These are phyloP conservation scores for Yponomeuta evonymella DNA, from an alignment of 2,888 invertebrate species.

Conservation along the genomic window DNA sequence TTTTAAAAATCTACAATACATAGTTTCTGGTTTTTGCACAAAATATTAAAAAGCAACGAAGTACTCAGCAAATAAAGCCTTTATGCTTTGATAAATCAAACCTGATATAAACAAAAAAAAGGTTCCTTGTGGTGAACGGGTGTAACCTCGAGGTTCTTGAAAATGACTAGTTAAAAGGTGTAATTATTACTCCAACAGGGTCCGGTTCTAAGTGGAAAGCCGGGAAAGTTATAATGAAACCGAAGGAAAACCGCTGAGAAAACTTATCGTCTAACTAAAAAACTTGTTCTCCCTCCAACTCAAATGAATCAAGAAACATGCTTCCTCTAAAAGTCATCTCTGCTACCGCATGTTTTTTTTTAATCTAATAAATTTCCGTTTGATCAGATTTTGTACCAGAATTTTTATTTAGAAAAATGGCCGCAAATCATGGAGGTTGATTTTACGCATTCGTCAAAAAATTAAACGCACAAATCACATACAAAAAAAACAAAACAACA, in stretches of 20 bases:
- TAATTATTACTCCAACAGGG: slow-evolving; percentile 8
- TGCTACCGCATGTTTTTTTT: neutral
- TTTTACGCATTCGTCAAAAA: neutral
- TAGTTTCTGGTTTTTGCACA: too few species aligned
- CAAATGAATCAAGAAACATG: slow-evolving; percentile 5
- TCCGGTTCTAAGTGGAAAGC: slow-evolving; percentile 9
- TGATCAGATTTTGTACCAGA: neutral
- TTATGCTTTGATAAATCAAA: too few species aligned
- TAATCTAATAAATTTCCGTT: neutral
- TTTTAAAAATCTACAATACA: too few species aligned
- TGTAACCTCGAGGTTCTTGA: neutral
- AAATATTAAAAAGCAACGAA: too few species aligned
- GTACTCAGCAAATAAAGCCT: too few species aligned
- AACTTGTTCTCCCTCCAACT: neutral
- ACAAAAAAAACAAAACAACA: neutral
- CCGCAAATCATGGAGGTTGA: neutral
- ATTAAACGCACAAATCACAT: neutral
- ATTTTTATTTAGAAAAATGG: neutral
- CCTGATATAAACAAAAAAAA: neutral
- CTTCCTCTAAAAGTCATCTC: neutral
- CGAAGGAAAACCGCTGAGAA: neutral
- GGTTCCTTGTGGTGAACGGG: neutral
- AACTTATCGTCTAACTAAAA: slow-evolving; percentile 4
- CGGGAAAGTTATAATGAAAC: slow-evolving; percentile 12
- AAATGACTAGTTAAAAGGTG: slow-evolving; percentile 3